Evolutionary conservation across 2,797 vertebrate species (phyloP), one percentile per base, ranked within the genome.

Genomic region (Margarornis squamiger): DNA sequence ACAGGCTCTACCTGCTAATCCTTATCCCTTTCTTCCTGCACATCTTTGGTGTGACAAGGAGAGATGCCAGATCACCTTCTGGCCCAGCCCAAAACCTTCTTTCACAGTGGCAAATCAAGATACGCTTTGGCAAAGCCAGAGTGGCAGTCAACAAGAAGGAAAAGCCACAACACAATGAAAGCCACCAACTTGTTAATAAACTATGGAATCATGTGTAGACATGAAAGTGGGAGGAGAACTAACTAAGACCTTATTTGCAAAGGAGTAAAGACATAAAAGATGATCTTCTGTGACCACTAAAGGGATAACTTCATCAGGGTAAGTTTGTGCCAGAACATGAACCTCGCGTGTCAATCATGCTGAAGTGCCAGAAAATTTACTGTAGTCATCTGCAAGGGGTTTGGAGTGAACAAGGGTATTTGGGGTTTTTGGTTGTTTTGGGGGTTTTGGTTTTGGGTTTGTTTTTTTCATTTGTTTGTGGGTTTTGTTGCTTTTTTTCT

Each of bases 271-370:
- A 63, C 91, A 94, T 91, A 92, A 96, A 96, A 84, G 94, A 82
- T 88, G 95, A 95, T 95, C 84, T 96, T 87, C 84, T 83, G 91
- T 97, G 96, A 92, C 72, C 82, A 86, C 51, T 86, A 24, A 29
- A 77, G 62, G 88, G 48, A 80, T 80, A 97, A 93, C 94, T 96
- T 97, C 90, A 97, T 92, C 85, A 71, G 79, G 81, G 32, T 32
- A 5, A 7, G 6, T 29, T 81, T 85, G 61, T 68, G 38, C 39
- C 36, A 73, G 63, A 46, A 55, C 45, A 46, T 1, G 32, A 70
- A 21, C 72, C 41, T 45, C 3, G 6, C 9, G 7, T 6, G 43
- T 38, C 86, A 92, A 5, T 94, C 74, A 57, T 6, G 10, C 14
- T 39, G 43, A 87, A 79, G 41, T 36, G 32, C 24, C 9, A 4